These are phyloP conservation scores for Melanophora roralis DNA, from an alignment of 2,888 invertebrate genomes.

Conservation along the genomic window DNA sequence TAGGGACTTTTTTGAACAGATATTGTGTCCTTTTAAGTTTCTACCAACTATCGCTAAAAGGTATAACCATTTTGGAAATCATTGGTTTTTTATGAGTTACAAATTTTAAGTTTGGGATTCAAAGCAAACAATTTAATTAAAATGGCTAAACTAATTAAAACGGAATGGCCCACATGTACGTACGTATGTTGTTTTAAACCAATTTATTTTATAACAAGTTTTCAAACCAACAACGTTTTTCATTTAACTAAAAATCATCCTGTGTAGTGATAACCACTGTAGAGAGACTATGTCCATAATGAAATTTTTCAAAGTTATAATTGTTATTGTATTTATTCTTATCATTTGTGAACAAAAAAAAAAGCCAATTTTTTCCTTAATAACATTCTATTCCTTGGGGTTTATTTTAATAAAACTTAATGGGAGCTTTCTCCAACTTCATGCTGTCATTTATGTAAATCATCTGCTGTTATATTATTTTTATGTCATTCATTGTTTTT, in stretches of 20 bases:
- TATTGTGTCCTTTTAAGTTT: too few species aligned
- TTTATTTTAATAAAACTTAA: constrained; percentile 13
- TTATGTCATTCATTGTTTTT: not conserved
- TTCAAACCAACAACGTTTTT: not conserved
- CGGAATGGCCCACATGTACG: too few species aligned
- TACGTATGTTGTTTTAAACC: too few species aligned
- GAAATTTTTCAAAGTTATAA: constrained; percentile 1
- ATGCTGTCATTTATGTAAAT: constrained; percentile 1
- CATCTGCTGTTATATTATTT: not conserved
- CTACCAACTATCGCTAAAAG: too few species aligned
- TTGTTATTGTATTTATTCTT: not conserved
- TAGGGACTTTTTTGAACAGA: too few species aligned
- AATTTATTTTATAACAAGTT: not conserved
- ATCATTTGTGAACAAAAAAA: too few species aligned
- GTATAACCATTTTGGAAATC: too few species aligned
- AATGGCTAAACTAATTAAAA: too few species aligned
- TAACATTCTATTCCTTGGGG: not conserved
- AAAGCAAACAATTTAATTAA: too few species aligned
- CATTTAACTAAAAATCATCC: not conserved
- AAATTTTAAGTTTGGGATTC: too few species aligned
- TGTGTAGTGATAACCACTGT: not conserved
- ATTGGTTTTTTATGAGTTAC: too few species aligned
- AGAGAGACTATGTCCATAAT: constrained; percentile 6
- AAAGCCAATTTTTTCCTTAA: too few species aligned
- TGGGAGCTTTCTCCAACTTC: constrained; percentile 27